These are phyloP conservation scores for Carterocephalus palaemon DNA, from an alignment of 2,888 invertebrate genomes.

Conservation along the genomic window DNA sequence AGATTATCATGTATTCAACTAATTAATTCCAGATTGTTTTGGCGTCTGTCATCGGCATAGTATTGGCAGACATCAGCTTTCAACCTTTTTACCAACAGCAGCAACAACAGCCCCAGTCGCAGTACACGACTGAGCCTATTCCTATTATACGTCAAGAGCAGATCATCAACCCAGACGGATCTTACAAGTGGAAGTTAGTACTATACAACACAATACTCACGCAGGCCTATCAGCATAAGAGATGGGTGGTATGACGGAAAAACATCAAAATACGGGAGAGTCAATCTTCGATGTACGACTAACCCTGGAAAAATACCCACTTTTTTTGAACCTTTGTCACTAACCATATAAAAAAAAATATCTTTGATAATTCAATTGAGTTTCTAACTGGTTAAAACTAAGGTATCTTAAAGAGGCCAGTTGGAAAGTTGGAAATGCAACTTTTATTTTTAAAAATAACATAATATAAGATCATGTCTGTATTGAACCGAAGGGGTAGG, in stretches of 20 bases:
- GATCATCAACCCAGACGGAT: conserved; percentile 83
- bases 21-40: conserved; percentile 41
- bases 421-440: no score
- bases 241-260: no score
- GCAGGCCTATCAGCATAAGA: no score
- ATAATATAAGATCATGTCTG: no score
- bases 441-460: no score
- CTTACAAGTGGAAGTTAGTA: conserved; percentile 76
- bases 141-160: conserved; percentile 84
- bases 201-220: not conserved
- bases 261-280: no score
- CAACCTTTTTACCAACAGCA: conserved; percentile 48
- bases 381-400: no score
- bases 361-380: no score
- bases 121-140: conserved; percentile 78
- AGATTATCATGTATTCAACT: not conserved
- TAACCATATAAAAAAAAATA: not conserved
- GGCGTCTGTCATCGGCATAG: conserved; percentile 37
- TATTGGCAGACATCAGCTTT: conserved; percentile 57
- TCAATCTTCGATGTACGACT: no score
- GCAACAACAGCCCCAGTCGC: conserved; percentile 48
- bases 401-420: no score
- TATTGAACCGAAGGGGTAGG: no score
- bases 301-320: no score
- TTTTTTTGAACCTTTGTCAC: not conserved